Conservation (phyloP, 2,888 invertebrate genomes). For the Drosophila monieri region DNA sequence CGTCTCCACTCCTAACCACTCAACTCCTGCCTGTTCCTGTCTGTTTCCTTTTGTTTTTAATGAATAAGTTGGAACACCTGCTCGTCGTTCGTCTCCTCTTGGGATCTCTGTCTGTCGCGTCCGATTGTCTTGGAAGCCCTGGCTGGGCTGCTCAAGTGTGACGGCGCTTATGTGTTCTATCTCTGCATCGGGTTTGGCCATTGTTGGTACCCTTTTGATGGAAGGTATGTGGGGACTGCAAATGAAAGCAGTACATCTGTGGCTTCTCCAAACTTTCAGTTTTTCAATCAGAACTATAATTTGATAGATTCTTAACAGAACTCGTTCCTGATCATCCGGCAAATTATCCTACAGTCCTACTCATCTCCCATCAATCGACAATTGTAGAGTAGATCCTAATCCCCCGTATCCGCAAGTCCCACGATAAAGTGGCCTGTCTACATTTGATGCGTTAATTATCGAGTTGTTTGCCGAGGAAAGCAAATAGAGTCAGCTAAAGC, state of each 20-base stretch:
- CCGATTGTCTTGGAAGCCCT: constrained; percentile 27
- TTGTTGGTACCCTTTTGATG: constrained; percentile 55
- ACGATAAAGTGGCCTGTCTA: constrained; percentile 47
- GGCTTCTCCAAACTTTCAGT: neutral
- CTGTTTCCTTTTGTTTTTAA: constrained; percentile 72
- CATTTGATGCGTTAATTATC: constrained; percentile 71
- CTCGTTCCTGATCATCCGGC: neutral
- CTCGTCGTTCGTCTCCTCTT: constrained; percentile 56
- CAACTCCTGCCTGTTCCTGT: constrained; percentile 23
- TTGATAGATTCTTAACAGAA: neutral
- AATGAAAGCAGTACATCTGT: neutral
- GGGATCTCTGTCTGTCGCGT: constrained; percentile 38
- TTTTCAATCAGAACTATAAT: neutral
- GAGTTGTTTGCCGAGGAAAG: constrained; percentile 43
- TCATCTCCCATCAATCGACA: neutral
- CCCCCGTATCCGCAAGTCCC: constrained; percentile 29
- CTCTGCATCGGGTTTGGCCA: constrained; percentile 44
- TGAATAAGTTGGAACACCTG: constrained; percentile 77
- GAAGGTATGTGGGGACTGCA: neutral
- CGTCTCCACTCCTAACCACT: neutral
- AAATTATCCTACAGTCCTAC: neutral
- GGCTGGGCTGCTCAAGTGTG: constrained; percentile 58
- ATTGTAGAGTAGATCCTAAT: constrained; percentile 1
- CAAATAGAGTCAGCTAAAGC: constrained; percentile 33
- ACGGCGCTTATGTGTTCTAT: constrained; percentile 64